Conservation (phyloP, 2,113 vertebrate species). For the Centropus unirufus region DNA sequence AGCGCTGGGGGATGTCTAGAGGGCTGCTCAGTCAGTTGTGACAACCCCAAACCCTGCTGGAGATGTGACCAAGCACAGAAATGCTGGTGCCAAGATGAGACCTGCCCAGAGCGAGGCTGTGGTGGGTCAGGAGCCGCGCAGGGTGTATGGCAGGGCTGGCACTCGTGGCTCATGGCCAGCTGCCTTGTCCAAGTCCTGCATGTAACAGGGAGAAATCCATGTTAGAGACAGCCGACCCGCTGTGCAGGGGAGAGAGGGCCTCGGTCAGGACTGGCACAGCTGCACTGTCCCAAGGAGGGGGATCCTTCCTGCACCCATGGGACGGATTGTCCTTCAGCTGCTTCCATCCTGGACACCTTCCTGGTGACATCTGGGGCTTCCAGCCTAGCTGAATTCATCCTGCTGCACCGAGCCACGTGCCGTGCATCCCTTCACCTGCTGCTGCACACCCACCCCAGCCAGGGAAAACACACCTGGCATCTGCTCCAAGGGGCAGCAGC, state of each 20-base stretch:
- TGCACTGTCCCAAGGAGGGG: background rate
- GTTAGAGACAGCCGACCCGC: accelerated
- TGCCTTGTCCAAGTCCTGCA: accelerated
- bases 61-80: background rate
- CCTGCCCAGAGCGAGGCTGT: background rate
- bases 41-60: background rate
- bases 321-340: background rate
- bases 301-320: background rate
- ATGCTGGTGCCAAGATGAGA: background rate
- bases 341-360: background rate
- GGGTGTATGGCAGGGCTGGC: background rate
- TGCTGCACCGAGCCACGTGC: accelerated
- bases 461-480: accelerated
- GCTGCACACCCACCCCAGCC: background rate
- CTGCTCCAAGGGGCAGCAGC: background rate
- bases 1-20: accelerated
- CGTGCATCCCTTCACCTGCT: background rate
- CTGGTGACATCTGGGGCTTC: background rate
- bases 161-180: background rate
- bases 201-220: accelerated
- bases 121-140: accelerated
- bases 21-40: background rate
- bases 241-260: background rate
- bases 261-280: background rate
- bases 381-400: background rate